Base-by-base conservation (phyloP, 2,888 invertebrate species). In the Scaptomyza flava region DNA sequence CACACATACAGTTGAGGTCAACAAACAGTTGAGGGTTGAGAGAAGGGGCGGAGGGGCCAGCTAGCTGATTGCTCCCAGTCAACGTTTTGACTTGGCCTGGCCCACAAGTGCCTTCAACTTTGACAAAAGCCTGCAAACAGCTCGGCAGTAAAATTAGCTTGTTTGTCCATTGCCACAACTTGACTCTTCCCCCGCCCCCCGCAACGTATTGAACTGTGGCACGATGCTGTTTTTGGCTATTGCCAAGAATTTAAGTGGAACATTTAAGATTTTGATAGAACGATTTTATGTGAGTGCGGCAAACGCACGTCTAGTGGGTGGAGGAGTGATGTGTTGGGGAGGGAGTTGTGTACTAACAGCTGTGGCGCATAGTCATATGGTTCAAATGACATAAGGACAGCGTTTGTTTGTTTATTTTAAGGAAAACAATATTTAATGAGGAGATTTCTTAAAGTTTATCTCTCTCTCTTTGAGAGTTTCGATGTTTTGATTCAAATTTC, bases 181-280 rank as follows among this genome's bases (percentile, higher is more conserved):
- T 42, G 45, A 42, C 31, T 30, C 36, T 33, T 6, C 1, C 14
- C 14, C 1, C 14, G 12, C n/a, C 45, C 9, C 3, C n/a, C n/a
- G n/a, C 9, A 47, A 41, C 45, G 50, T 36, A 59, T 60, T 60
- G 42, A 62, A 66, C 56, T 57, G 56, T 12, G 27, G 27, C 27
- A 27, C 27, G 27, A 27, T 27, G 27, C 27, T 27, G 27, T 27
- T 27, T 27, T 23, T 4, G 34, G 34, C 12, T 6, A 34, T 34
- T 64, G 76, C 66, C 71, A 66, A 46, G 76, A 23, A 76, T 87
- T 87, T 81, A 87, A 81, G 84, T 87, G 81, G 64, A 67, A 65
- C 81, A 72, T 87, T 87, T 77, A 72, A 69, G 87, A 81, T 75
- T 86, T 79, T 79, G 79, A 83, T 83, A 74, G 81, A 81, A 84